Conservation (phyloP, 2,888 invertebrate species). For the Synanthedon vespiformis region DNA sequence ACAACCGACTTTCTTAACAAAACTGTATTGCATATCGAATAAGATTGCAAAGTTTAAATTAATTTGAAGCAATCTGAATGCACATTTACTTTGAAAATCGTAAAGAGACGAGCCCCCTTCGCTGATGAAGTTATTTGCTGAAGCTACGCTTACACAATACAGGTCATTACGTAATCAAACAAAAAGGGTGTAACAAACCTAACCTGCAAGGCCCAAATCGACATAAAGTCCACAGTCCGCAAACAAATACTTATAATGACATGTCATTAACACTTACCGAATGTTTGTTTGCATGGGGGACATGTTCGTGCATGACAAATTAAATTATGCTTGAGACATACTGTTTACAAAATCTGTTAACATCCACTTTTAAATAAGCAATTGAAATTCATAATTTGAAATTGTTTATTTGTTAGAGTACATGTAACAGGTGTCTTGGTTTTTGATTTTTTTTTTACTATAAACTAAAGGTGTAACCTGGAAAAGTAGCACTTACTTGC, state of each 20-base stretch:
- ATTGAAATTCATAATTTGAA: too few relatives aligned
- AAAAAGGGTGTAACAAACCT: neutral
- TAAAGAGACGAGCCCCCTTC: neutral
- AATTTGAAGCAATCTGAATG: too few relatives aligned
- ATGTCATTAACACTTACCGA: constrained; percentile 30
- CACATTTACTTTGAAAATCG: too few relatives aligned
- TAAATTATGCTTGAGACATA: constrained; percentile 21
- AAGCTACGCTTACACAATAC: neutral
- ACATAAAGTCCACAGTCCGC: neutral
- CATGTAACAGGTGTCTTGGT: too few relatives aligned
- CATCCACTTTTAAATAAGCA: neutral
- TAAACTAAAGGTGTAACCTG: too few relatives aligned
- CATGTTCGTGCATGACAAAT: constrained; percentile 22
- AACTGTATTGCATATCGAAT: too few relatives aligned
- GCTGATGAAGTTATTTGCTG: neutral
- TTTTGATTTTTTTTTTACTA: too few relatives aligned
- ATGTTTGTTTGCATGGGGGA: constrained; percentile 34
- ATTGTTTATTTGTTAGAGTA: too few relatives aligned
- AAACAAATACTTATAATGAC: neutral
- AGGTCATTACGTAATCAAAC: neutral
- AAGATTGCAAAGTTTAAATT: too few relatives aligned
- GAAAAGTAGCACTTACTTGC: too few relatives aligned
- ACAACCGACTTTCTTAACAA: too few relatives aligned
- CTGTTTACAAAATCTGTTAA: neutral
- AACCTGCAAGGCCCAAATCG: neutral